Evolutionary conservation across 2,888 invertebrate genomes (phyloP).

Genomic region (Keiferia lycopersicella): DNA sequence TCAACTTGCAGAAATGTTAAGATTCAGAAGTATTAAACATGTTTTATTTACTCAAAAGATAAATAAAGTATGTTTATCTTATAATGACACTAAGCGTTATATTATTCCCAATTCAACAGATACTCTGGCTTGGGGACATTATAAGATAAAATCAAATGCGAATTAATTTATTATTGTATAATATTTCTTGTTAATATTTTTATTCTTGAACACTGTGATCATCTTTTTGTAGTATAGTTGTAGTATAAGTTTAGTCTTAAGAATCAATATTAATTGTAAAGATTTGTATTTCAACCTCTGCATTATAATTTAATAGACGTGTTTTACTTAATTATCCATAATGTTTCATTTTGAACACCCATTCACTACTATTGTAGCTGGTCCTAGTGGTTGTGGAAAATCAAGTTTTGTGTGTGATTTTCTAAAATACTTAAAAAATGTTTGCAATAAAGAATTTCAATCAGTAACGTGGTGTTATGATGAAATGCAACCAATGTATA

Average conservation of each 20-base stretch:
- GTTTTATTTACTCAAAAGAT: conserved; percentile 36
- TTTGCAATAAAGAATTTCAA: conserved; percentile 25
- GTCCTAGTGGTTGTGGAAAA: conserved; percentile 40
- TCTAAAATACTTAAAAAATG: conserved; percentile 27
- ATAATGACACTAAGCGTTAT: conserved; percentile 29
- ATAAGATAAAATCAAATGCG: conserved; percentile 10
- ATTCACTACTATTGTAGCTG: conserved; percentile 37
- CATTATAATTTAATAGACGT: neutral
- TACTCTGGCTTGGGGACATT: conserved; percentile 31
- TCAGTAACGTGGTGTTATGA: conserved; percentile 23
- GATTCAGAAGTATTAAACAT: conserved; percentile 36
- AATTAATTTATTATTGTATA: too few species aligned
- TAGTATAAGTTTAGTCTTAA: too few species aligned
- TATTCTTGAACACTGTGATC: too few species aligned
- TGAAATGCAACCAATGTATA: too few species aligned
- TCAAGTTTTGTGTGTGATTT: conserved; percentile 34
- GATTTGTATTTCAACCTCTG: too few species aligned
- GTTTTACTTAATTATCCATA: neutral
- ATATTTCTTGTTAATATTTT: too few species aligned
- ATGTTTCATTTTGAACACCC: conserved; percentile 33
- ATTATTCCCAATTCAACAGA: conserved; percentile 25
- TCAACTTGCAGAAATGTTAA: conserved; percentile 27
- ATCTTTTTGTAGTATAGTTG: too few species aligned
- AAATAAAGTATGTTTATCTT: conserved; percentile 32
- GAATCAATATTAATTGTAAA: too few species aligned